These are phyloP conservation scores for Coryphaenoides rupestris DNA, from an alignment of 2,113 vertebrate genomes.

Conservation along the genomic window DNA sequence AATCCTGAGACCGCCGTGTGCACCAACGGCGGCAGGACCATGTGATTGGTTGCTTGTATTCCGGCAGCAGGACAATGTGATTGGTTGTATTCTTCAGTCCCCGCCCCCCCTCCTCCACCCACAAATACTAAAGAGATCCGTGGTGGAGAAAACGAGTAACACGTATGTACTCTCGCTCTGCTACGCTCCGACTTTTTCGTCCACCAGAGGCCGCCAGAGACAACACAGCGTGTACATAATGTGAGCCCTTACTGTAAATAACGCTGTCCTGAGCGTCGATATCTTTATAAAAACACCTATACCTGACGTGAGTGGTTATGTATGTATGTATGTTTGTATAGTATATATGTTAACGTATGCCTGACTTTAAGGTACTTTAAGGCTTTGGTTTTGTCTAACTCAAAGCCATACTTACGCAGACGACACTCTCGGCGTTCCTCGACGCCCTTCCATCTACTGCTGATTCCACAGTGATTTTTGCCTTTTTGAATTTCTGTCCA, in stretches of 20 bases:
- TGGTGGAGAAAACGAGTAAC: not conserved
- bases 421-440: conserved; percentile 55
- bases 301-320: conserved; percentile 25
- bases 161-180: conserved; percentile 4
- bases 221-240: conserved; percentile 39
- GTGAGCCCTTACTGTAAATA: conserved; percentile 52
- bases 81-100: not conserved
- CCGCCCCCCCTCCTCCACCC: not conserved
- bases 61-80: conserved; percentile 74
- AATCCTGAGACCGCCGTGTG: conserved; percentile 53
- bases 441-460: conserved; percentile 20
- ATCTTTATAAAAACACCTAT: conserved; percentile 47
- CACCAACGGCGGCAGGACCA: no score
- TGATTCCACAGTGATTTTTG: conserved; percentile 33
- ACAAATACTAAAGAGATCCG: not conserved
- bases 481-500: conserved; percentile 39
- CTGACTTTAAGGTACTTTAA: conserved; percentile 48
- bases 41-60: conserved; percentile 41
- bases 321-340: conserved; percentile 35
- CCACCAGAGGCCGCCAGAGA: conserved; percentile 33
- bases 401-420: conserved; percentile 57
- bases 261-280: conserved; percentile 44
- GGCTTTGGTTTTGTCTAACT: conserved; percentile 51
- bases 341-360: conserved; percentile 46
- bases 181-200: conserved; percentile 23